Evolutionary conservation across 2,113 vertebrate species (phyloP).

Genomic region (Dipodomys stephensi): DNA sequence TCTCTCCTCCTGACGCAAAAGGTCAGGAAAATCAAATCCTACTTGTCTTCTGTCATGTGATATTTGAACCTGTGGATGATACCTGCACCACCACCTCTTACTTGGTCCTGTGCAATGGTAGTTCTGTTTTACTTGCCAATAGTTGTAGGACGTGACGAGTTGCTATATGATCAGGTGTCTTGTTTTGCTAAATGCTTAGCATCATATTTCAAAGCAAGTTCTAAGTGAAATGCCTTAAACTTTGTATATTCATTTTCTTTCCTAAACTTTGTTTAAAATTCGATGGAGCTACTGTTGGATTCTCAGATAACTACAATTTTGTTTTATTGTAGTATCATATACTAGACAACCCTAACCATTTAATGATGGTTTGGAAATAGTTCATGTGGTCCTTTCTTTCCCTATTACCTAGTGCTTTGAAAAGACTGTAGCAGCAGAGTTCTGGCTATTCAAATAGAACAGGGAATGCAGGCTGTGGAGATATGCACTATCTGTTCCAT

Average conservation of each 20-base stretch:
- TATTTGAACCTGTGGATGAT: constrained; percentile 14
- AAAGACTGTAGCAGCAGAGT: background rate
- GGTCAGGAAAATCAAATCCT: constrained; percentile 25
- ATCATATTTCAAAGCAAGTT: constrained; percentile 26
- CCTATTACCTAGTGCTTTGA: background rate
- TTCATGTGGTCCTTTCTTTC: background rate
- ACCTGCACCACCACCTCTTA: background rate
- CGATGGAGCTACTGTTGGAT: constrained; percentile 13
- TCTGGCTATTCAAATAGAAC: background rate
- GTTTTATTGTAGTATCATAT: background rate
- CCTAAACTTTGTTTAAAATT: constrained; percentile 39
- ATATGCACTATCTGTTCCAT: background rate
- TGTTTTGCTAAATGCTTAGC: constrained; percentile 12
- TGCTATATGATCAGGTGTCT: background rate
- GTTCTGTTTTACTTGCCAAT: background rate
- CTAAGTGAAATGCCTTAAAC: background rate
- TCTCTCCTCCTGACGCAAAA: background rate
- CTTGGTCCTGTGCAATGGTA: background rate
- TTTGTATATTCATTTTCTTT: constrained; percentile 10
- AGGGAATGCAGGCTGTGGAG: background rate
- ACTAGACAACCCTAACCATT: background rate
- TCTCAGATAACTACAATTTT: constrained; percentile 22
- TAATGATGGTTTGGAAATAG: background rate
- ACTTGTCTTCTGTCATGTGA: background rate
- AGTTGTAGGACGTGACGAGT: background rate